Evolutionary conservation across 2,113 vertebrate genomes (phyloP), one percentile per base, ranked within the genome.

Genomic region (Grallaria varia): DNA sequence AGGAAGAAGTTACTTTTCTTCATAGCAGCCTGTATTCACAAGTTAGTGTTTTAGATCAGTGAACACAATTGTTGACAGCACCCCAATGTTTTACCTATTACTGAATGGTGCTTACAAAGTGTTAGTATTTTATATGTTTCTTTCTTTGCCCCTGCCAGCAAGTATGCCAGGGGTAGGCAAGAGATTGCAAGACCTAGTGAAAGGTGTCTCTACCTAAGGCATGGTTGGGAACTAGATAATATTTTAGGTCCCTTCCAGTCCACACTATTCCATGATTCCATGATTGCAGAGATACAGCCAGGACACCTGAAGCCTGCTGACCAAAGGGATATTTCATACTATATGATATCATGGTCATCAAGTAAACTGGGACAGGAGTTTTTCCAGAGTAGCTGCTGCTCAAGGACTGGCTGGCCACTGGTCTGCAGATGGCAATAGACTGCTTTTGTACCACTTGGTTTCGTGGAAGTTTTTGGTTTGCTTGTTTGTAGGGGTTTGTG

Each of bases 151-250:
- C 21, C 33, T 7, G 3, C 4, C 14, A 79, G 44, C 12, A 68
- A 71, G 33, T 23, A 21, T 50, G 21, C 11, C 33, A 18, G 10
- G 4, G 9, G 5, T 24, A 24, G 8, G 35, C 10, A 75, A 56
- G 50, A 71, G 19, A 14, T 7, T 39, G 24, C 18, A 25, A 73
- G 21, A 18, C 56, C 42, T 42, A 42, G 10, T 12, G 17, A 49
- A 10, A 8, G 1, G 21, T 27, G 15, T 23, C 17, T 31, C 1
- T 1, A 20, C 47, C 24, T 31, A 23, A 10, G 14, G 25, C 31
- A 58, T 13, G 0, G 25, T 2, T 2, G 31, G 76, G 35, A 64
- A 6, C 7, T 8, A 18, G 17, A 37, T 56, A 42, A 22, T 56
- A 4, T 35, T 31, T 18, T 25, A 40, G 13, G 21, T 25, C n/a